phyloP scores from a whole-genome alignment of 2,797 vertebrate species.

The Masticophis lateralis region DNA sequence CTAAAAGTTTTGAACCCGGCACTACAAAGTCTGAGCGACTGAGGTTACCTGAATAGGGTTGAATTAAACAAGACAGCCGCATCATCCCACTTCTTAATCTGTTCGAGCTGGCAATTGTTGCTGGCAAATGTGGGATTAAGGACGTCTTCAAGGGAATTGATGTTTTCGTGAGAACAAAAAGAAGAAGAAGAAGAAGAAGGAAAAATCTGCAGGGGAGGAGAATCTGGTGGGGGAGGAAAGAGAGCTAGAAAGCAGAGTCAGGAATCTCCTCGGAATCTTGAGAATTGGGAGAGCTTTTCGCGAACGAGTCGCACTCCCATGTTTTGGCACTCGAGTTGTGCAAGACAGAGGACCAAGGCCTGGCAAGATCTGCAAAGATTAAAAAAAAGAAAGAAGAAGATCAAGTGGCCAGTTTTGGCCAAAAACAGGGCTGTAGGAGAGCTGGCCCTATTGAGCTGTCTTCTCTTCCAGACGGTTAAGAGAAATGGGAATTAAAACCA shows the following conservation, averaged over 20 bases:
- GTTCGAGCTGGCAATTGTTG: conserved; percentile 99
- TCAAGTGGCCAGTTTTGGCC: background rate
- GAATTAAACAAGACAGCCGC: conserved; percentile 99
- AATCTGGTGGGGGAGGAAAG: background rate
- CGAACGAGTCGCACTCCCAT: conserved; percentile 90
- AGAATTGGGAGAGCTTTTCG: conserved; percentile 85
- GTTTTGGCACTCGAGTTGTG: conserved; percentile 86
- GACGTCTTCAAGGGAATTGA: conserved; percentile 99
- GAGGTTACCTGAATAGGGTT: conserved; percentile 95
- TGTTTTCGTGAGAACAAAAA: conserved; percentile 95
- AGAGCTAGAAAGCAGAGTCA: conserved; percentile 53
- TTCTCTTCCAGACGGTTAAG: background rate
- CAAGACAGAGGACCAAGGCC: conserved; percentile 59
- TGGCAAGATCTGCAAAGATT: conserved; percentile 25
- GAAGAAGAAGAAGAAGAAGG: conserved; percentile 58
- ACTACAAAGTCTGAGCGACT: conserved; percentile 93
- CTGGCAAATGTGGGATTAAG: conserved; percentile 99
- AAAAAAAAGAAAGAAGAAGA: background rate
- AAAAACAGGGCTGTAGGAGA: background rate
- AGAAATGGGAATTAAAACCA: background rate
- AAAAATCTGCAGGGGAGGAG: background rate
- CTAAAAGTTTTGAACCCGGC: conserved; percentile 88
- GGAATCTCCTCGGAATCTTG: conserved; percentile 88
- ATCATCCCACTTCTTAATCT: conserved; percentile 97
- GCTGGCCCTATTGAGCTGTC: background rate